phyloP scores from a whole-genome alignment of 2,113 vertebrate species.

The Numida meleagris region DNA sequence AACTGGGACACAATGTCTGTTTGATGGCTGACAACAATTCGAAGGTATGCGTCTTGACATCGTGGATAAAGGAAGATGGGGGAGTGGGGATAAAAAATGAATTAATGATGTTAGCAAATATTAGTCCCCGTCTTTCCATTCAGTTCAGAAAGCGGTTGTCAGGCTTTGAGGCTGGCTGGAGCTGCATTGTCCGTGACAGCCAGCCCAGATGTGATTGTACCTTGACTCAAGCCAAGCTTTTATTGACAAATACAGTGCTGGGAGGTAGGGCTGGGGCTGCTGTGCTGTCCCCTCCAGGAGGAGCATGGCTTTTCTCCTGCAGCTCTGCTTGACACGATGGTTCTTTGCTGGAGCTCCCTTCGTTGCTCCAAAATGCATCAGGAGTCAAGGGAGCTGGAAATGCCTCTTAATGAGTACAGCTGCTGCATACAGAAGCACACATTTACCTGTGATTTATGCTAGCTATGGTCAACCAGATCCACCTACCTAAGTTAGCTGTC shows the following conservation, averaged over 20 bases:
- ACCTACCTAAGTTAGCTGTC: neutral
- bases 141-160: constrained; percentile 58
- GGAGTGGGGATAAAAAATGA: constrained; percentile 61
- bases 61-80: constrained; percentile 66
- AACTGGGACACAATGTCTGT: constrained; percentile 50
- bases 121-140: constrained; percentile 79
- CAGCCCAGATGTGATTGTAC: neutral
- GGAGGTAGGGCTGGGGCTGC: neutral
- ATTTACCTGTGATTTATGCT: neutral
- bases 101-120: constrained; percentile 86
- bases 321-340: neutral
- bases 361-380: accelerated
- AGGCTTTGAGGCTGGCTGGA: constrained; percentile 47
- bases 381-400: neutral
- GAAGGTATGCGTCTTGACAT: constrained; percentile 70
- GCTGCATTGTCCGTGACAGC: constrained; percentile 64
- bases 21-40: constrained; percentile 75
- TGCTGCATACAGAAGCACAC: neutral
- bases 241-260: constrained; percentile 43
- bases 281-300: neutral
- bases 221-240: neutral
- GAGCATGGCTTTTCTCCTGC: neutral
- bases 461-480: neutral
- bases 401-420: neutral
- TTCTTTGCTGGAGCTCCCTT: constrained; percentile 18